phyloP scores from a whole-genome alignment of 2,797 vertebrate species.

The Notolepis coatsorum region DNA sequence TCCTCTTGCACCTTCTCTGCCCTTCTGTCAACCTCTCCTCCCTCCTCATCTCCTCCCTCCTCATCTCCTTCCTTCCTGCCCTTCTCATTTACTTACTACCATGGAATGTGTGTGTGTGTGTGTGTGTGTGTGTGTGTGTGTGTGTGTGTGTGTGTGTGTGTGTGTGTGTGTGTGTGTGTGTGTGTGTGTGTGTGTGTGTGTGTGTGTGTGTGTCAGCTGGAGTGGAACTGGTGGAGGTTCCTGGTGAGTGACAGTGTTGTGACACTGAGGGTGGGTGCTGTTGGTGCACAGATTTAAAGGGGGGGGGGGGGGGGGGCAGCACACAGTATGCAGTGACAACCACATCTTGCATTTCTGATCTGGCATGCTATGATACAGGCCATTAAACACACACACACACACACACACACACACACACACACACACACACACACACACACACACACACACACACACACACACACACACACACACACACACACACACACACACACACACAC shows the following conservation, averaged over 20 bases:
- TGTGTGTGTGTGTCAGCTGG: constrained; percentile 8
- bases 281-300: constrained; percentile 53
- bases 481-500: neutral
- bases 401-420: constrained; percentile 27
- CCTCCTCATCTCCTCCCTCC: neutral
- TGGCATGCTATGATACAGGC: constrained; percentile 51
- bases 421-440: neutral
- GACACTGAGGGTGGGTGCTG: constrained; percentile 50
- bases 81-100: too few relatives aligned
- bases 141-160: neutral
- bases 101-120: constrained; percentile 22
- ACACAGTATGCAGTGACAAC: constrained; percentile 24
- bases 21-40: constrained; percentile 42
- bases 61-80: constrained; percentile 38
- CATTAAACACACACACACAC: constrained; percentile 67
- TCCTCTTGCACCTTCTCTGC: constrained; percentile 50
- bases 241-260: constrained; percentile 58
- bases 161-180: constrained; percentile 9
- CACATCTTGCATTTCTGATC: constrained; percentile 45
- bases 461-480: neutral
- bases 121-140: constrained; percentile 8
- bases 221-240: constrained; percentile 27
- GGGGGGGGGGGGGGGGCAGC: constrained; percentile 53
- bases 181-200: constrained; percentile 8
- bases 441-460: neutral